Conservation (phyloP, 2,113 vertebrate genomes). For the Carassius gibelio region DNA sequence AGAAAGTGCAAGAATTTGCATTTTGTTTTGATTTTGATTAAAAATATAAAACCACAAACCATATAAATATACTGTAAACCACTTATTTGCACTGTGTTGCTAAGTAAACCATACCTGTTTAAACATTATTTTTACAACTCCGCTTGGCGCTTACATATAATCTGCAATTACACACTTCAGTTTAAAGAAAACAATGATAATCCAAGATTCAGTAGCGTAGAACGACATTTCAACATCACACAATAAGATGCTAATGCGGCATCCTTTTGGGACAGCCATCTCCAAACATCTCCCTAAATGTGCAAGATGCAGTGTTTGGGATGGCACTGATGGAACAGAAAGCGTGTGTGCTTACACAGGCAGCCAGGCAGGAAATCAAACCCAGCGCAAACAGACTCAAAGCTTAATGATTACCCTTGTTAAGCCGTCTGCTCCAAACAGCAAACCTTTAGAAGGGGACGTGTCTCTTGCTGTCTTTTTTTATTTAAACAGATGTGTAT, state of each 20-base stretch:
- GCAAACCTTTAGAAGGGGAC: constrained; percentile 18
- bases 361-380: constrained; percentile 46
- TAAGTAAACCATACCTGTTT: neutral
- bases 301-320: neutral
- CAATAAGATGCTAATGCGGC: neutral
- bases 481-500: constrained; percentile 38
- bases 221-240: neutral
- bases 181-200: neutral
- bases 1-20: neutral
- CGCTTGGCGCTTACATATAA: neutral
- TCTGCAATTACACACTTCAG: neutral
- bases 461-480: constrained; percentile 4
- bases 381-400: constrained; percentile 46
- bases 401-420: constrained; percentile 51
- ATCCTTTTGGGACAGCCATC: neutral
- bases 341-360: constrained; percentile 32
- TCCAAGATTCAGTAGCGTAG: neutral
- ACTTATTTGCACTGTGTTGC: neutral
- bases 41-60: too few species aligned
- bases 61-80: neutral
- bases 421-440: constrained; percentile 39
- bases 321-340: constrained; percentile 21
- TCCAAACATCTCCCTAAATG: neutral
- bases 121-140: too few species aligned
- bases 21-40: neutral